A percentile compares a stretch with the other conserved stretches of the same genome.
These are phyloP conservation scores for Notechis scutatus DNA, from an alignment of 2,113 vertebrate species.

Conservation along the genomic window DNA sequence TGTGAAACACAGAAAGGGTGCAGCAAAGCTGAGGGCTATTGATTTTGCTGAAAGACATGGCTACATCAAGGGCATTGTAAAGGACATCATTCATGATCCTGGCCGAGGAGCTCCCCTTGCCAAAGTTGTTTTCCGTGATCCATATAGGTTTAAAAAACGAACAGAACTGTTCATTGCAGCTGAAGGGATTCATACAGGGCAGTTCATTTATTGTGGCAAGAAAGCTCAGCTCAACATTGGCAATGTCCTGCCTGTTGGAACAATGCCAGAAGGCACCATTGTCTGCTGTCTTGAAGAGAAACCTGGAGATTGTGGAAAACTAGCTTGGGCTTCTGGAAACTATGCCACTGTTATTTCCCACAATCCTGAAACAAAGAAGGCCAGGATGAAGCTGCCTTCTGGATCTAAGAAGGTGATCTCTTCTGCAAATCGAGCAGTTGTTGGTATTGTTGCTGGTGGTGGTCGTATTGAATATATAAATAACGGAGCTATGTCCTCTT, in stretches of 20 bases:
- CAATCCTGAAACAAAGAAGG: constrained; percentile 96
- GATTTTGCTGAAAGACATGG: constrained; percentile 97
- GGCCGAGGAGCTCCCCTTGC: constrained; percentile 95
- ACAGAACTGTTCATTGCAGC: constrained; percentile 96
- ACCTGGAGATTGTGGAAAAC: constrained; percentile 91
- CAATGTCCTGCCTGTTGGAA: constrained; percentile 93
- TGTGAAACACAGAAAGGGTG: constrained; percentile 93
- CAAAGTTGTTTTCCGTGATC: constrained; percentile 93
- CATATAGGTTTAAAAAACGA: constrained; percentile 95
- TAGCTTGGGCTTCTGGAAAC: constrained; percentile 95
- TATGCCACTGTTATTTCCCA: constrained; percentile 98
- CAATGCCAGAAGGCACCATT: constrained; percentile 97
- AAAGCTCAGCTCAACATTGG: constrained; percentile 98
- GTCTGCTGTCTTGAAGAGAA: constrained; percentile 98
- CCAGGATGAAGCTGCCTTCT: constrained; percentile 94
- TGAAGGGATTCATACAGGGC: constrained; percentile 95
- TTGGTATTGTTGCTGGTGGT: constrained; percentile 70
- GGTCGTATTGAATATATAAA: neutral
- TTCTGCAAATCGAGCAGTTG: constrained; percentile 94
- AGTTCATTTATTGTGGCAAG: constrained; percentile 98
- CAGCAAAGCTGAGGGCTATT: constrained; percentile 89
- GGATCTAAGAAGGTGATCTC: constrained; percentile 97
- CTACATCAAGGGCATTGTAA: constrained; percentile 98
- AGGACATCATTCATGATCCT: constrained; percentile 97
- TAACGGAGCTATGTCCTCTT: neutral